A percentile compares a stretch with the other conserved stretches of the same genome.
Conservation (phyloP, 2,888 invertebrate genomes). For the Macaria liturata region DNA sequence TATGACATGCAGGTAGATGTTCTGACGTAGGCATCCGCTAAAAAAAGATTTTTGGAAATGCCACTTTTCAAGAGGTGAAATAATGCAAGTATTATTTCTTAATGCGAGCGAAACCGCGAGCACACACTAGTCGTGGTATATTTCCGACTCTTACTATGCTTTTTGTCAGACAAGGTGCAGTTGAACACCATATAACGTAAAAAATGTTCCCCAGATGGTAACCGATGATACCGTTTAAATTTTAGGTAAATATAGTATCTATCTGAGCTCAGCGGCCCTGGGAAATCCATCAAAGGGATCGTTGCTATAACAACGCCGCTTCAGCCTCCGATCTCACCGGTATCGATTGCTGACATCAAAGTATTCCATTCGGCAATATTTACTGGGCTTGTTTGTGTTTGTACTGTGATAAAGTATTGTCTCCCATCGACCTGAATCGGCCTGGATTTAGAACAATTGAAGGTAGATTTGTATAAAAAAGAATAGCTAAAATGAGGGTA, state of each 20-base stretch:
- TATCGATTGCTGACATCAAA: constrained; percentile 70
- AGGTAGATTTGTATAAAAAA: too few relatives aligned
- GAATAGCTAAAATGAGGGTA: too few relatives aligned
- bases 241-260: constrained; percentile 43
- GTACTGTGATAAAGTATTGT: constrained; percentile 18
- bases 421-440: background rate
- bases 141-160: too few relatives aligned
- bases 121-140: too few relatives aligned
- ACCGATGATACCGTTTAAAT: constrained; percentile 43
- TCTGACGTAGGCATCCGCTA: too few relatives aligned
- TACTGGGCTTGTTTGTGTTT: constrained; percentile 23
- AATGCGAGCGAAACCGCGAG: too few relatives aligned
- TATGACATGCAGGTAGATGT: too few relatives aligned
- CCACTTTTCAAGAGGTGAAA: too few relatives aligned
- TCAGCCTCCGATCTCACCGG: constrained; percentile 59
- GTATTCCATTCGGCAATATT: constrained; percentile 46
- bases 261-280: constrained; percentile 37
- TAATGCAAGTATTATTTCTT: too few relatives aligned
- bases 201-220: constrained; percentile 33
- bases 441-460: background rate
- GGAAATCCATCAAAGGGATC: constrained; percentile 58
- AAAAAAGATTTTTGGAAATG: too few relatives aligned
- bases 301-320: constrained; percentile 65
- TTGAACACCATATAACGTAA: background rate
- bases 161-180: too few relatives aligned